phyloP scores from a whole-genome alignment of 2,113 vertebrate species.

The Perca fluviatilis region DNA sequence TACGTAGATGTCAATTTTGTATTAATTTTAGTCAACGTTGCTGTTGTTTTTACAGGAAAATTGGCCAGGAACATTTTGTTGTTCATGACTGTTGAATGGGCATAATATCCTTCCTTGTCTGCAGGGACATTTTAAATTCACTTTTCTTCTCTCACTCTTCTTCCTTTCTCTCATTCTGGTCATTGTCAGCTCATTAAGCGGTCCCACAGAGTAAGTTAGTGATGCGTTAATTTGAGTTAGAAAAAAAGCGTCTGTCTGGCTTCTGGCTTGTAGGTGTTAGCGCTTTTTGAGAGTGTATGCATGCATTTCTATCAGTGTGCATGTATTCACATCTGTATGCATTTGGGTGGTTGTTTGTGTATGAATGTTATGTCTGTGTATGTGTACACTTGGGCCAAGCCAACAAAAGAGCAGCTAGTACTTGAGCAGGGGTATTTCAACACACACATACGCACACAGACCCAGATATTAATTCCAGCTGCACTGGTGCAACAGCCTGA shows the following conservation, averaged over 20 bases:
- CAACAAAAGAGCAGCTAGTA: conserved; percentile 38
- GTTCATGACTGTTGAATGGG: conserved; percentile 16
- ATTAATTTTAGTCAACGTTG: background rate
- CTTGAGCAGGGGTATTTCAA: conserved; percentile 17
- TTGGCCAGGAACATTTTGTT: background rate
- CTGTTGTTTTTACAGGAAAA: background rate
- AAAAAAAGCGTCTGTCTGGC: conserved; percentile 11
- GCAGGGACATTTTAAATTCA: conserved; percentile 11
- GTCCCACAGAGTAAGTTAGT: conserved; percentile 34
- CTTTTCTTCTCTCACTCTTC: conserved; percentile 2
- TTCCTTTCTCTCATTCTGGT: conserved; percentile 10
- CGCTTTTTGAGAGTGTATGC: background rate
- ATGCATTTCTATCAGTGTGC: conserved; percentile 7
- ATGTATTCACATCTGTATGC: conserved; percentile 1
- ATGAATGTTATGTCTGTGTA: background rate
- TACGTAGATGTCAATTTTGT: background rate
- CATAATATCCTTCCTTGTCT: background rate
- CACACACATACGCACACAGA: conserved; percentile 21
- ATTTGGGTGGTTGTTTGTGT: conserved; percentile 19
- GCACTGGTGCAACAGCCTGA: background rate
- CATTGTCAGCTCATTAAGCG: conserved; percentile 50
- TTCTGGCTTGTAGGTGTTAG: background rate
- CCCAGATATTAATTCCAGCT: conserved; percentile 43
- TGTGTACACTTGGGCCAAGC: background rate
- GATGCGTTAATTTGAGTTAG: conserved; percentile 38